These are phyloP conservation scores for Epistrophe eligans DNA, from an alignment of 2,888 invertebrate species.

Conservation along the genomic window DNA sequence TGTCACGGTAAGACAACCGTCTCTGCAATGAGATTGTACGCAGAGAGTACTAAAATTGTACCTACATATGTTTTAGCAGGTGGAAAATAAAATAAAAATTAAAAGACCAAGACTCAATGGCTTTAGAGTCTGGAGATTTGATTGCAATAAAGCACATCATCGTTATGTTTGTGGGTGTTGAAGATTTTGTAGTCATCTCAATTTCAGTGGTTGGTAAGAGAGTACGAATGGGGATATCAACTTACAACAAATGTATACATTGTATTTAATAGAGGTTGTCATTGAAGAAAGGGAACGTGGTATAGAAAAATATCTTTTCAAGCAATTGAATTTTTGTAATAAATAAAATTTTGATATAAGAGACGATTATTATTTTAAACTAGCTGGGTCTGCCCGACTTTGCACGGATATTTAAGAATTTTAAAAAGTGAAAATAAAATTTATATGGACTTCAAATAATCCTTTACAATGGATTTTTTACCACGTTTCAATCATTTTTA, in stretches of 20 bases:
- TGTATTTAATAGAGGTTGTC: neutral
- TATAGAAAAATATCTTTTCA: too few species aligned
- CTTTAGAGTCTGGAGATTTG: neutral
- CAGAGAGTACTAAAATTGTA: neutral
- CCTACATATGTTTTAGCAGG: constrained; percentile 53
- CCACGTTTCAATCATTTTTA: too few species aligned
- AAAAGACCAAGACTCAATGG: constrained; percentile 27
- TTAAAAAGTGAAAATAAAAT: too few species aligned
- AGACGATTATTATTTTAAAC: too few species aligned
- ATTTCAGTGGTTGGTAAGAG: constrained; percentile 27
- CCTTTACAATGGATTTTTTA: too few species aligned
- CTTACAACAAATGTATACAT: neutral
- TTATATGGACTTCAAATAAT: too few species aligned
- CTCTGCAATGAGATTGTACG: neutral
- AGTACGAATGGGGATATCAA: neutral
- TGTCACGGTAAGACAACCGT: constrained; percentile 46
- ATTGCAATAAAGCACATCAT: constrained; percentile 16
- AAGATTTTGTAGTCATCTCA: constrained; percentile 48
- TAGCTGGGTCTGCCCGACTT: too few species aligned
- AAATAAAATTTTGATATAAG: too few species aligned
- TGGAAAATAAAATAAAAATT: constrained; percentile 40
- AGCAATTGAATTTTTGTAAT: too few species aligned
- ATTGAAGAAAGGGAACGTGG: neutral
- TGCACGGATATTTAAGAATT: too few species aligned
- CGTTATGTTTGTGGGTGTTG: constrained; percentile 45